Base-by-base conservation (phyloP, 2,888 invertebrate species). In the Lepidochrysops patricia region DNA sequence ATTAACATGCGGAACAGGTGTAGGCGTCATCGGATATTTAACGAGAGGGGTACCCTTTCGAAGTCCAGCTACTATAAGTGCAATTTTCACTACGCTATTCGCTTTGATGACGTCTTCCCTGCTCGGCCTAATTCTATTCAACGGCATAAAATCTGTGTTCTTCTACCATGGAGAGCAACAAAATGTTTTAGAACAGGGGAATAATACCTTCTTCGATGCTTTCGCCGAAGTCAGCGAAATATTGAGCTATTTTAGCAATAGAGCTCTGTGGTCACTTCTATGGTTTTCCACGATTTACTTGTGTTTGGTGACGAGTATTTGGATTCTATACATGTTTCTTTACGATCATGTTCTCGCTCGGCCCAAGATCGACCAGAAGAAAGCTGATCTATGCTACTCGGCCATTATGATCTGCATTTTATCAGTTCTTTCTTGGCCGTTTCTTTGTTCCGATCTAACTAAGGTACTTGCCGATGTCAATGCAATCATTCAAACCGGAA, bases 151-250 rank as follows among this genome's bases (percentile, higher is more conserved):
- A 72, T 77, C 78, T 2, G 82, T 88, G 79, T 79, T 84, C 23
- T 87, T 80, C 64, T 86, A 76, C 64, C 87, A 87, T 57, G 85
- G 84, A 0, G 79, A 83, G 70, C 82, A 85, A 67, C 76, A 79
- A 68, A 80, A 79, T 60, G 70, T 85, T 6, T 68, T 84, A 49
- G 86, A 86, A 75, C 62, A 76, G 3, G 80, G 80, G 1, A 62
- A 66, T 1, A 79, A 70, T 65, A 60, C 68, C 2, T 84, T 71
- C 64, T 86, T 86, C 64, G 37, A 68, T 19, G 64, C 68, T 26
- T 84, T 84, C 63, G 82, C 79, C 7, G 79, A 80, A 15, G 75
- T 78, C 50, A 68, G 82, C 2, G 86, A 88, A 72, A 77, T 82
- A 43, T 65, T 85, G 59, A 79, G 73, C 63, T 87, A 86, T 65